phyloP scores from a whole-genome alignment of 2,113 vertebrate genomes.

The Pithys albifrons region DNA sequence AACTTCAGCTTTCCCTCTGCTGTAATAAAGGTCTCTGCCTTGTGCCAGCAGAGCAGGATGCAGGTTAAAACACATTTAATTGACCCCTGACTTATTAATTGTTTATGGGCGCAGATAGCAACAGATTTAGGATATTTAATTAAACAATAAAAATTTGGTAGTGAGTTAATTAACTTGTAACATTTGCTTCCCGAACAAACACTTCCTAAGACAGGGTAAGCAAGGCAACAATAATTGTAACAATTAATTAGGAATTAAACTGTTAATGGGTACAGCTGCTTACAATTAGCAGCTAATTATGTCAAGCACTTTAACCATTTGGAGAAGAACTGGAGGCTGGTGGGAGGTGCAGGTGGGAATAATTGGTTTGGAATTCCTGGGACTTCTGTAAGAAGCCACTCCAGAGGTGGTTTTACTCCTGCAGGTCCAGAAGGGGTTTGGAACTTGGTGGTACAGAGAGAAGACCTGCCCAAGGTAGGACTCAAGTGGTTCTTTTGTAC shows the following conservation, averaged over 20 bases:
- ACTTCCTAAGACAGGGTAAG: conserved; percentile 67
- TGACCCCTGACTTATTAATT: conserved; percentile 50
- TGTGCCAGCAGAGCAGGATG: neutral
- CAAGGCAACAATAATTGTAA: conserved; percentile 75
- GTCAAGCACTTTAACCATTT: conserved; percentile 71
- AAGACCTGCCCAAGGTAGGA: neutral
- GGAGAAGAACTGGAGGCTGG: conserved; percentile 26
- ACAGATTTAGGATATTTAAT: conserved; percentile 41
- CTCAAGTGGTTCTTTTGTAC: neutral
- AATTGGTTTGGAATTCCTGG: neutral
- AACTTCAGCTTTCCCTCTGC: neutral
- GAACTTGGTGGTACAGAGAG: rapidly evolving
- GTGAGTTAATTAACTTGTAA: conserved; percentile 74
- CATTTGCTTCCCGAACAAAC: conserved; percentile 68
- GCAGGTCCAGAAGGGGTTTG: neutral
- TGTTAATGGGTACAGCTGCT: conserved; percentile 80
- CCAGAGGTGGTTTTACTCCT: rapidly evolving
- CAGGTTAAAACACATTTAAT: conserved; percentile 41
- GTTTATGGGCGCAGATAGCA: neutral
- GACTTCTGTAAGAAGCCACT: neutral
- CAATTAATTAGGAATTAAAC: conserved; percentile 81
- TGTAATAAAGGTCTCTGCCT: neutral
- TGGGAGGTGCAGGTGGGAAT: conserved; percentile 10
- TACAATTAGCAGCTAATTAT: conserved; percentile 78
- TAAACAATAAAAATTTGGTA: conserved; percentile 46